phyloP scores from a whole-genome alignment of 2,113 vertebrate genomes.

The Xyrauchen texanus region DNA sequence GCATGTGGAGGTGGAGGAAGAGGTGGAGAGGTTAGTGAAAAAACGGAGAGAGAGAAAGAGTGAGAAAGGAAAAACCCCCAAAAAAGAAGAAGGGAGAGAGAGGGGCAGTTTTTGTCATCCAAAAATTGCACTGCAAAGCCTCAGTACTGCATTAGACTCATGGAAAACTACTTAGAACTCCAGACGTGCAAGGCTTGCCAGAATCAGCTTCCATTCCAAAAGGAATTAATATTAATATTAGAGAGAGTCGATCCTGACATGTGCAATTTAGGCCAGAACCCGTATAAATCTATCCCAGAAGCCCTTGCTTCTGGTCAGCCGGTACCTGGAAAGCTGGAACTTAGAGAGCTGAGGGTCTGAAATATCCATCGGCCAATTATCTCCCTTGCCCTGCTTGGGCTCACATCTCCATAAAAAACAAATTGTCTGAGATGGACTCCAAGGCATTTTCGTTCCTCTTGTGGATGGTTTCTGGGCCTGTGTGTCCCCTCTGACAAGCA shows the following conservation, averaged over 20 bases:
- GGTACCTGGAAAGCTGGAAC: conserved; percentile 58
- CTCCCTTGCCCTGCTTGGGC: conserved; percentile 38
- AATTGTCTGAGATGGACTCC: conserved; percentile 42
- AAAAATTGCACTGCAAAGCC: conserved; percentile 64
- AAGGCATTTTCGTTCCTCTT: conserved; percentile 38
- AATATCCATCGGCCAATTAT: conserved; percentile 64
- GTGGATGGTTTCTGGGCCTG: conserved; percentile 29
- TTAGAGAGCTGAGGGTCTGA: conserved; percentile 53
- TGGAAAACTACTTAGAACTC: conserved; percentile 73
- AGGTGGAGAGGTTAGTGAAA: conserved; percentile 47
- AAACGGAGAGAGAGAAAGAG: conserved; percentile 15
- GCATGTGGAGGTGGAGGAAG: conserved; percentile 26
- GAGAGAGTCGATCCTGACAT: conserved; percentile 70
- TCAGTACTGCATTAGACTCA: conserved; percentile 68
- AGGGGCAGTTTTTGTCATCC: conserved; percentile 71
- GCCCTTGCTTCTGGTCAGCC: conserved; percentile 65
- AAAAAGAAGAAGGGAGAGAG: conserved; percentile 25
- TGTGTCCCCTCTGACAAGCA: conserved; percentile 44
- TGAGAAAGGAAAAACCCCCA: no score
- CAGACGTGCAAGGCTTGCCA: conserved; percentile 69
- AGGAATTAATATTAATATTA: conserved; percentile 76
- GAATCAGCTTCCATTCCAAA: conserved; percentile 64
- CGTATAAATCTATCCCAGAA: conserved; percentile 74
- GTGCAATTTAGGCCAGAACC: conserved; percentile 70
- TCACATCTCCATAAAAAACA: conserved; percentile 43